Evolutionary conservation across 2,888 invertebrate genomes (phyloP).

Genomic region (Stenichneumon culpator): DNA sequence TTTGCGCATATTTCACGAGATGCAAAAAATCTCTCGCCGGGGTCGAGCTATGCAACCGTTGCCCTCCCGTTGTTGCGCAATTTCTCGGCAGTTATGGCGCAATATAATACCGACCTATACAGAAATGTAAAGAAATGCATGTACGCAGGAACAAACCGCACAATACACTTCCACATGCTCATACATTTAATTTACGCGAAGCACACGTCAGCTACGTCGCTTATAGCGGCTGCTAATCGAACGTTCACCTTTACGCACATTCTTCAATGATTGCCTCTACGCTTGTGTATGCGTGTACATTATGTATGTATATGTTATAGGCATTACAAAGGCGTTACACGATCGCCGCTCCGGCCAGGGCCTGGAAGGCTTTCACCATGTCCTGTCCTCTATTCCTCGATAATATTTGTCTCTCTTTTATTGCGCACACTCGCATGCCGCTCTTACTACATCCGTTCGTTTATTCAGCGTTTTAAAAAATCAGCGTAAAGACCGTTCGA

Average conservation of each 20-base stretch:
- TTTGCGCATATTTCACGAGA: constrained; percentile 47
- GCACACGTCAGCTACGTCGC: constrained; percentile 36
- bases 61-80: constrained; percentile 29
- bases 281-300: neutral
- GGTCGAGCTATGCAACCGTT: constrained; percentile 14
- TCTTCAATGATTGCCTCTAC: constrained; percentile 45
- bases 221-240: constrained; percentile 61
- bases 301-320: neutral
- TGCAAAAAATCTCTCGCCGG: neutral
- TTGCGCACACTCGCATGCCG: neutral
- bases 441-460: neutral
- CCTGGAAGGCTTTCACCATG: constrained; percentile 66
- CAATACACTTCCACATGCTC: neutral
- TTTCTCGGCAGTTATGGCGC: neutral
- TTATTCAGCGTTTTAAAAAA: neutral
- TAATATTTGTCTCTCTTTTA: constrained; percentile 26
- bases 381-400: constrained; percentile 37
- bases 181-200: constrained; percentile 32
- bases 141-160: neutral
- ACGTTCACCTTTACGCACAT: constrained; percentile 70
- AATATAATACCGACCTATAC: neutral
- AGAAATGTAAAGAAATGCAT: neutral
- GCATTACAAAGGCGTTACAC: constrained; percentile 4
- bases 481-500: neutral
- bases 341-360: neutral